Percentiles rank a stretch among this genome's conserved stretches.
Conservation (phyloP, 2,888 invertebrate genomes). For the Emmelina monodactyla region DNA sequence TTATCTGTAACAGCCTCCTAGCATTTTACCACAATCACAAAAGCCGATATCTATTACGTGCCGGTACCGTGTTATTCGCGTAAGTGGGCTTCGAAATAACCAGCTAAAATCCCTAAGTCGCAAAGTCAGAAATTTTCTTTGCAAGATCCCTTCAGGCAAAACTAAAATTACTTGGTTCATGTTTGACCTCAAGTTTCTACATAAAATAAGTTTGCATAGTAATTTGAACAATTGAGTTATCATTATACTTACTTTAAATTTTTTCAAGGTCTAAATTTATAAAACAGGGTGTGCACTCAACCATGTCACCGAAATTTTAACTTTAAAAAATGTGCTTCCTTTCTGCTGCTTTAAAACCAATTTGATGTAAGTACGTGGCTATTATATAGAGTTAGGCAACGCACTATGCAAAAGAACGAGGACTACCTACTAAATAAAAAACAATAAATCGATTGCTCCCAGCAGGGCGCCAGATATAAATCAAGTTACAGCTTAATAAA, state of each 20-base stretch:
- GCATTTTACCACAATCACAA: constrained; percentile 9
- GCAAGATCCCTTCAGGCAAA: constrained; percentile 20
- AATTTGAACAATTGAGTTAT: too few species aligned
- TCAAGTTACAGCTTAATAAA: constrained; percentile 24
- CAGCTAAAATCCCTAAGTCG: constrained; percentile 30
- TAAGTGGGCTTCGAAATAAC: constrained; percentile 36
- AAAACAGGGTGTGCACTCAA: constrained; percentile 30
- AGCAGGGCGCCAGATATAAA: constrained; percentile 22
- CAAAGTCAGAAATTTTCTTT: not conserved
- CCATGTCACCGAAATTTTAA: constrained; percentile 21
- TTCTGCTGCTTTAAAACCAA: not conserved
- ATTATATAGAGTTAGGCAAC: constrained; percentile 19
- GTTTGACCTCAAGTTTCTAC: too few species aligned
- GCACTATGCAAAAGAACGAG: constrained; percentile 18
- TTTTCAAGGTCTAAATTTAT: too few species aligned
- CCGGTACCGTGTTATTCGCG: constrained; percentile 35
- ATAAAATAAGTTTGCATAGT: too few species aligned
- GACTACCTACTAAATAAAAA: constrained; percentile 20
- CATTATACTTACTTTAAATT: too few species aligned
- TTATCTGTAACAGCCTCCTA: not conserved
- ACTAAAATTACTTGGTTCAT: constrained; percentile 23
- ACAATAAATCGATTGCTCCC: constrained; percentile 27
- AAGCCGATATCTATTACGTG: constrained; percentile 23
- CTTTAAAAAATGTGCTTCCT: constrained; percentile 4
- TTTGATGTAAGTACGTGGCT: too few species aligned